Conservation (phyloP, 2,888 invertebrate genomes). For the Caenorhabditis japonica region DNA sequence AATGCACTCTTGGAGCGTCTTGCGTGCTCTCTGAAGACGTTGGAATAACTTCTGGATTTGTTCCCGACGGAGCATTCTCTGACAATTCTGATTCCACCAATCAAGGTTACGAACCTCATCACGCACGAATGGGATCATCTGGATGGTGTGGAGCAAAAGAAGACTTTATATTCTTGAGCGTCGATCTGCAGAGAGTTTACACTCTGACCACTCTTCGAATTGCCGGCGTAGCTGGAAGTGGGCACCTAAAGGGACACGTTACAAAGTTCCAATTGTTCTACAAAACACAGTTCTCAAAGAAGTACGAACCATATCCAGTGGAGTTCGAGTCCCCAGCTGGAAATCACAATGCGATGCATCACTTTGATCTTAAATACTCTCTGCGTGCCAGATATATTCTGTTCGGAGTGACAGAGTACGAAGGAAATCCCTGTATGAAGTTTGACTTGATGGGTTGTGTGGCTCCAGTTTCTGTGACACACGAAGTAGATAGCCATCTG, state of each 20-base stretch:
- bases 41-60: slow-evolving; percentile 90
- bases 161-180: slow-evolving; percentile 94
- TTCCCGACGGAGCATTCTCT: slow-evolving; percentile 90
- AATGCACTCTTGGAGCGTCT: slow-evolving; percentile 84
- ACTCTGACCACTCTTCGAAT: slow-evolving; percentile 80
- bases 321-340: slow-evolving; percentile 80
- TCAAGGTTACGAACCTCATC: slow-evolving; percentile 81
- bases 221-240: slow-evolving; percentile 75
- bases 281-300: slow-evolving; percentile 92
- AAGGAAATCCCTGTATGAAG: slow-evolving; percentile 94
- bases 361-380: slow-evolving; percentile 88
- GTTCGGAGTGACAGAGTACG: slow-evolving; percentile 93
- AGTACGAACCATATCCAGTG: slow-evolving; percentile 96
- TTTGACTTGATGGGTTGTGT: slow-evolving; percentile 97
- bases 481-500: slow-evolving; percentile 74
- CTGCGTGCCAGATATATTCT: slow-evolving; percentile 90
- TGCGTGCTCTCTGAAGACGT: slow-evolving; percentile 92
- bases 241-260: slow-evolving; percentile 84
- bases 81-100: slow-evolving; percentile 84
- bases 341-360: slow-evolving; percentile 94
- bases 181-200: slow-evolving; percentile 91
- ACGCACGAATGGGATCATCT: slow-evolving; percentile 73
- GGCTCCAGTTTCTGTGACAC: slow-evolving; percentile 74
- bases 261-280: slow-evolving; percentile 97
- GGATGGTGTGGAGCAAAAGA: slow-evolving; percentile 84